Conservation (phyloP, 2,797 vertebrate species). For the Thaleichthys pacificus region DNA sequence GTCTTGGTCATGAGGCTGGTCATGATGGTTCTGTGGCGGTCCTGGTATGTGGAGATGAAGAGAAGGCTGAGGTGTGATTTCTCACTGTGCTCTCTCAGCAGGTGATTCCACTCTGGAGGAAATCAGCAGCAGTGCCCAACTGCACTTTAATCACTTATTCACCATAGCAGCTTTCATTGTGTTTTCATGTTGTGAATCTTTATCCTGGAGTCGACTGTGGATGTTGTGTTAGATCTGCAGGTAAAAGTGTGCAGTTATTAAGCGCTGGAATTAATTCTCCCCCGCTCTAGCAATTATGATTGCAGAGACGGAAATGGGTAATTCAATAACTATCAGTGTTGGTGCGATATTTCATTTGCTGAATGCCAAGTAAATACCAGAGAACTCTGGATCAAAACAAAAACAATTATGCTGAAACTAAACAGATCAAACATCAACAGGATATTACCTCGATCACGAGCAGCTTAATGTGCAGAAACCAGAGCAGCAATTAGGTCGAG, state of each 20-base stretch:
- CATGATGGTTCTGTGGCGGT: conserved; percentile 71
- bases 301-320: background rate
- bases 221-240: background rate
- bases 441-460: too few species aligned
- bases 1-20: conserved; percentile 70
- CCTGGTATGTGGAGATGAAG: conserved; percentile 57
- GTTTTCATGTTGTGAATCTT: background rate
- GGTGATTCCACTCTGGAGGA: conserved; percentile 42
- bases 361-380: background rate
- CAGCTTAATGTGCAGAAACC: too few species aligned
- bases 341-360: background rate
- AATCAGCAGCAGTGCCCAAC: conserved; percentile 65
- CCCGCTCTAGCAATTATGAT: background rate
- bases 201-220: background rate
- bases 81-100: conserved; percentile 55
- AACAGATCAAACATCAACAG: background rate
- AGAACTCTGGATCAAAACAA: background rate
- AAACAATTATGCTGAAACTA: background rate
- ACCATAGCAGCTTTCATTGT: conserved; percentile 28
- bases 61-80: conserved; percentile 68
- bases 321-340: background rate
- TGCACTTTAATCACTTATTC: conserved; percentile 42
- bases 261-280: background rate
- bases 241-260: background rate
- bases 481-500: too few species aligned